phyloP scores from a whole-genome alignment of 2,888 invertebrate species.

The Troides aeacus region DNA sequence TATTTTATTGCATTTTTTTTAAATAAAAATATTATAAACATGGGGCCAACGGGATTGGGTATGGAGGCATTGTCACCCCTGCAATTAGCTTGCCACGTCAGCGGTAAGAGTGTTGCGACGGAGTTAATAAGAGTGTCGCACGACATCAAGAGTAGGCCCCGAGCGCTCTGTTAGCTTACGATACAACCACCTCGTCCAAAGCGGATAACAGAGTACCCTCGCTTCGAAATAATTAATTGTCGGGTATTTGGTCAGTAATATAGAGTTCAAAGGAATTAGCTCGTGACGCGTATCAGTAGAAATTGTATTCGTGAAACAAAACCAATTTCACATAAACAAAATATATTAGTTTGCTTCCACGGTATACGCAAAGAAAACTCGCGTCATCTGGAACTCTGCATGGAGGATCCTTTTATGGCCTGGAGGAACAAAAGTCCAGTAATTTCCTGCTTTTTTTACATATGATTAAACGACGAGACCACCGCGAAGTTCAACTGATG shows the following conservation, averaged over 20 bases:
- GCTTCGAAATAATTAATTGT: constrained; percentile 22
- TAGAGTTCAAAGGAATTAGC: not conserved
- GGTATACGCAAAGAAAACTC: too few species aligned
- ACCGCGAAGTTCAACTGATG: too few species aligned
- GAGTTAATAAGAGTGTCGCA: constrained; percentile 63
- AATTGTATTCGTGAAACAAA: not conserved
- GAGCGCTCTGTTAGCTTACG: constrained; percentile 47
- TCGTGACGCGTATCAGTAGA: not conserved
- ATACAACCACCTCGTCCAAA: constrained; percentile 34
- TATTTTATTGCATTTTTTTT: not conserved
- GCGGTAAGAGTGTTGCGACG: constrained; percentile 63
- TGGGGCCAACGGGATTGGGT: not conserved
- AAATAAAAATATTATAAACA: not conserved
- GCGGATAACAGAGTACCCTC: constrained; percentile 21
- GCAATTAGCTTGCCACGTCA: constrained; percentile 53
- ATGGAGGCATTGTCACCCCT: not conserved
- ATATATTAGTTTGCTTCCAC: not conserved
- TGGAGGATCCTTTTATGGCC: too few species aligned
- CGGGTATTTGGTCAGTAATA: constrained; percentile 2
- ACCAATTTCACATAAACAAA: not conserved
- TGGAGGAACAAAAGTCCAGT: too few species aligned
- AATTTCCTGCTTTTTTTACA: too few species aligned
- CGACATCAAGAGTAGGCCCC: constrained; percentile 54
- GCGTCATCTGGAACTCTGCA: too few species aligned
- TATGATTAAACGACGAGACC: too few species aligned